Percentiles rank a stretch among this genome's conserved stretches.
Conservation (phyloP, 2,113 vertebrate species). For the Ophthalmolycus amberensis region DNA sequence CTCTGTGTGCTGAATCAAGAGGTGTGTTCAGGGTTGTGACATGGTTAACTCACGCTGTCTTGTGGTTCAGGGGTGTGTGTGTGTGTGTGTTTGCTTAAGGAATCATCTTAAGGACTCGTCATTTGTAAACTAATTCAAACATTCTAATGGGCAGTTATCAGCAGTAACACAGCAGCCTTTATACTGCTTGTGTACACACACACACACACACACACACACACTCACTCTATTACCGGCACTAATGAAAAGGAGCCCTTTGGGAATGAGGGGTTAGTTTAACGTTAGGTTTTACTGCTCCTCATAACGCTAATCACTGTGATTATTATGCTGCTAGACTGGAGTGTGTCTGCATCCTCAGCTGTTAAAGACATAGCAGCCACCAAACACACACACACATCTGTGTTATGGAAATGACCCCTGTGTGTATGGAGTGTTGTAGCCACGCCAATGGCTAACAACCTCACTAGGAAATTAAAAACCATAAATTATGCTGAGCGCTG, state of each 20-base stretch:
- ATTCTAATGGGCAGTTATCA: constrained; percentile 66
- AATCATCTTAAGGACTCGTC: constrained; percentile 59
- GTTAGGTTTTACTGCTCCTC: constrained; percentile 77
- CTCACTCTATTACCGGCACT: constrained; percentile 23
- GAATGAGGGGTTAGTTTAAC: constrained; percentile 70
- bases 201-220: constrained; percentile 37
- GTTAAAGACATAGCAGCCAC: constrained; percentile 81
- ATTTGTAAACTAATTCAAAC: constrained; percentile 66
- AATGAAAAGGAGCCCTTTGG: constrained; percentile 70
- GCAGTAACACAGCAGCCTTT: constrained; percentile 51
- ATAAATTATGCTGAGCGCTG: constrained; percentile 97
- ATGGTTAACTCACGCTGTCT: constrained; percentile 46
- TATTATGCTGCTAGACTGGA: constrained; percentile 71
- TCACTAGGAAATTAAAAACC: constrained; percentile 98
- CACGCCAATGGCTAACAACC: constrained; percentile 90
- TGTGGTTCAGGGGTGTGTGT: background rate
- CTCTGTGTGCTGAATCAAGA: constrained; percentile 23
- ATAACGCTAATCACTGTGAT: constrained; percentile 78
- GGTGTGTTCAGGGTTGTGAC: constrained; percentile 29
- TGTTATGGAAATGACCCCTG: constrained; percentile 90
- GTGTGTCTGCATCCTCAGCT: constrained; percentile 55
- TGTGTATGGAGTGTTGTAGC: constrained; percentile 91
- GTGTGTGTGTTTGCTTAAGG: constrained; percentile 23
- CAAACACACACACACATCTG: constrained; percentile 13
- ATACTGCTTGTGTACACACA: constrained; percentile 11